Percentiles rank a stretch among this genome's conserved stretches.
These are phyloP conservation scores for Cromileptes altivelis DNA, from an alignment of 2,113 vertebrate species.

Conservation along the genomic window DNA sequence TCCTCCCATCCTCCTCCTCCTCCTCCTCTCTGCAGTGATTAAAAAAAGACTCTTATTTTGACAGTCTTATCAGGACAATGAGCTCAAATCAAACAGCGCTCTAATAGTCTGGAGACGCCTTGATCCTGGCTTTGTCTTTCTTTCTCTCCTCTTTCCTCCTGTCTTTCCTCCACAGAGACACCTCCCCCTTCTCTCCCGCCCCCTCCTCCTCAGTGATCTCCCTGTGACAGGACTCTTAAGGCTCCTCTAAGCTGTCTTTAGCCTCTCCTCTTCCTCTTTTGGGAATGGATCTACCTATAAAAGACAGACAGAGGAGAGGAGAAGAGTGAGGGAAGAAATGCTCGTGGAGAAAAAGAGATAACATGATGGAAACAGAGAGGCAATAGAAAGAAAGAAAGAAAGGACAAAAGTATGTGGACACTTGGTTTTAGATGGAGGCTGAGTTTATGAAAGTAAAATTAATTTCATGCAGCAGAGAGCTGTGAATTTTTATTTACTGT, in stretches of 20 bases:
- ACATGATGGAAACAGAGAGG: background rate
- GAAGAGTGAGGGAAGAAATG: background rate
- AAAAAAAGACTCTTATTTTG: conserved; percentile 59
- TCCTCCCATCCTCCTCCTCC: background rate
- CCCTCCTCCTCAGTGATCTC: conserved; percentile 27
- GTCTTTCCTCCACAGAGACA: conserved; percentile 39
- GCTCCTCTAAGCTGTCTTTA: conserved; percentile 52
- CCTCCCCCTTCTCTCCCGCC: background rate
- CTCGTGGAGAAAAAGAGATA: too few relatives aligned
- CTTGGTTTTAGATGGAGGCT: too few relatives aligned
- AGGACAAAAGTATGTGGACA: background rate
- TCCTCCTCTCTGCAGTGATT: conserved; percentile 16
- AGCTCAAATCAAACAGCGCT: conserved; percentile 70
- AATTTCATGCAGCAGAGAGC: too few relatives aligned
- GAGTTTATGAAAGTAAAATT: too few relatives aligned
- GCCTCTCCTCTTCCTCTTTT: conserved; percentile 51
- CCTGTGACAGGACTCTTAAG: conserved; percentile 37
- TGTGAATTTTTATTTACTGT: too few relatives aligned
- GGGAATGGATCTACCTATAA: conserved; percentile 18
- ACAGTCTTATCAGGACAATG: conserved; percentile 62
- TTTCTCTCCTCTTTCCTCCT: conserved; percentile 7
- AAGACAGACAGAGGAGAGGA: background rate
- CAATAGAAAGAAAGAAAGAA: background rate
- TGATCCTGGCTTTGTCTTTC: conserved; percentile 51
- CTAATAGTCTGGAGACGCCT: conserved; percentile 56